Evolutionary conservation across 2,113 vertebrate species (phyloP).

Genomic region (Podiceps cristatus): DNA sequence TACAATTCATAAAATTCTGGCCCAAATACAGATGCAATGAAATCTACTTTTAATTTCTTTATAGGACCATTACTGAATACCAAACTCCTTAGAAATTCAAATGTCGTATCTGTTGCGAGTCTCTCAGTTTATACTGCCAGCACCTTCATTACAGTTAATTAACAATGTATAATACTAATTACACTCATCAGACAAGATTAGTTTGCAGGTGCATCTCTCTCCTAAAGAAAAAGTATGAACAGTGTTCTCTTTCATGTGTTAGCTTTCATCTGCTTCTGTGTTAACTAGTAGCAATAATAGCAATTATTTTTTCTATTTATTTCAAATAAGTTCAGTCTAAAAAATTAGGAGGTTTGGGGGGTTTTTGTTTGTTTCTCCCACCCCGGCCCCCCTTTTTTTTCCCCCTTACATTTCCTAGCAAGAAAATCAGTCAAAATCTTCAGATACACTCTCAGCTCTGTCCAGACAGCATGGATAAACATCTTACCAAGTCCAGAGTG

Average conservation of each 20-base stretch:
- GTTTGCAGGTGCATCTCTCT: background rate
- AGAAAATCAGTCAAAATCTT: background rate
- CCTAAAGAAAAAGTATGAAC: background rate
- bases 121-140: background rate
- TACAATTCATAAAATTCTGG: background rate
- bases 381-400: fast-evolving
- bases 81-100: background rate
- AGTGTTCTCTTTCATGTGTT: background rate
- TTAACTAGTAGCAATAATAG: background rate
- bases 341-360: background rate
- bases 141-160: background rate
- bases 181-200: background rate
- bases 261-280: background rate
- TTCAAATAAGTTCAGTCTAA: background rate
- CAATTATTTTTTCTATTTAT: background rate
- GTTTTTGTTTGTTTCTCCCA: fast-evolving
- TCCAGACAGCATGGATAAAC: background rate
- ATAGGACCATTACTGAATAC: background rate
- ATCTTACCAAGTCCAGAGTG: background rate
- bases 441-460: background rate
- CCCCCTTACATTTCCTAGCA: background rate
- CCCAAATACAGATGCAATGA: background rate
- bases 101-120: background rate
- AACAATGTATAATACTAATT: background rate
- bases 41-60: background rate